Evolutionary conservation across 1,140 invertebrate species (phyloP), one percentile per base, ranked within the genome.

Genomic region (Drosophila sp.): DNA sequence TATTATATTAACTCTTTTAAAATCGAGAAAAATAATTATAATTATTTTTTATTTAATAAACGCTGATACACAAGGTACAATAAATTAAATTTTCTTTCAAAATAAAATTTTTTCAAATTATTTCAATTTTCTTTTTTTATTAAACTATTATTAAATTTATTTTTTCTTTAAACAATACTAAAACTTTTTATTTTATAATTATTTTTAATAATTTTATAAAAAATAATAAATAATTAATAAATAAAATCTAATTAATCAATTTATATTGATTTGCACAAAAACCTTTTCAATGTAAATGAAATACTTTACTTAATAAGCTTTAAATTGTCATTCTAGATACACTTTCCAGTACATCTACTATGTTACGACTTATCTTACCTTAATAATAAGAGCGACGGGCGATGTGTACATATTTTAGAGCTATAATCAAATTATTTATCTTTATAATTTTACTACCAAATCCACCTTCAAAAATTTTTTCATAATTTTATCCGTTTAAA

Each of bases 291-390:
- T 71, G 69, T 71, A 71, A 94, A 92, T 93, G 92, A 94, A 94
- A 93, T 91, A 82, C 92, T 93, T 17, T 17, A 17, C 17, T 17
- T 17, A 17, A 17, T 17, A 17, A 17, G 17, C 17, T 17, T 17
- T 17, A 17, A 17, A 17, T 17, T 17, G 17, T 17, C 17, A 17
- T 17, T 17, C 17, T 17, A 17, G 17, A 17, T 92, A 92, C 92
- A 95, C 92, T 93, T 95, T 95, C 94, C 94, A 94, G 92, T 95
- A 95, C 90, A 90, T 93, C 93, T 94, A 95, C 94, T 95, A 92
- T 95, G 94, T 95, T 95, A 95, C 94, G 94, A 95, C 94, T 95
- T 95, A 93, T 95, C 93, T 71, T 71, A 71, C 69, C 69, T 71
- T 71, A 66, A 60, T 71, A 71, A 66, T 66, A 71, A 71, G 69